Conservation (phyloP, 2,113 vertebrate genomes). For the Pteronura brasiliensis region DNA sequence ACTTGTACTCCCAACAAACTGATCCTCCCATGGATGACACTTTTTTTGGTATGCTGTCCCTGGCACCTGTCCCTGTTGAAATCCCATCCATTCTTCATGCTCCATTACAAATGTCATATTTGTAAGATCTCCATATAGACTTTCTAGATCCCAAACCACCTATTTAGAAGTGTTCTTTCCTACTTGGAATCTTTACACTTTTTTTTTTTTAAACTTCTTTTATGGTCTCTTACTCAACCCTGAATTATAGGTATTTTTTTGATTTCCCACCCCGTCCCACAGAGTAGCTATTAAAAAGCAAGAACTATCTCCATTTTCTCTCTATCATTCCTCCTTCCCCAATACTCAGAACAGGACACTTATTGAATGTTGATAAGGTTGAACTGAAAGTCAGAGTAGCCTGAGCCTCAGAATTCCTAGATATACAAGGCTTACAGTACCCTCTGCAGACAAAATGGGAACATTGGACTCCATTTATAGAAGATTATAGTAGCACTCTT, state of each 20-base stretch:
- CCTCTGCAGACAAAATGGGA: neutral
- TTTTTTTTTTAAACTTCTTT: neutral
- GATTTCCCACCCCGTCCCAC: neutral
- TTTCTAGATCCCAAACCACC: neutral
- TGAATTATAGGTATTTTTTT: neutral
- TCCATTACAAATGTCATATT: neutral
- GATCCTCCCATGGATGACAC: neutral
- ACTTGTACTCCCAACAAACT: neutral
- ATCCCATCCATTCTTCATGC: neutral
- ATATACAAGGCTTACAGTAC: neutral
- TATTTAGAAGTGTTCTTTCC: neutral
- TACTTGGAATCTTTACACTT: neutral
- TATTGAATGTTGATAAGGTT: neutral
- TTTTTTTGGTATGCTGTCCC: neutral
- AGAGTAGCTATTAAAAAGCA: neutral
- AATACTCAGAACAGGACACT: neutral
- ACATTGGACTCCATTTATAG: neutral
- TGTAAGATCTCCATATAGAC: neutral
- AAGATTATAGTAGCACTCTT: neutral
- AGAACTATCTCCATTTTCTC: neutral
- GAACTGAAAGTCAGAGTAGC: neutral
- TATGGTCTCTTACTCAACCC: neutral
- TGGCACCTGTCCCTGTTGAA: neutral
- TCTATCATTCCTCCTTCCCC: rapidly evolving
- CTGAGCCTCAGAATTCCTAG: neutral